Conservation (phyloP, 2,888 invertebrate species). For the Drosophila testacea region DNA sequence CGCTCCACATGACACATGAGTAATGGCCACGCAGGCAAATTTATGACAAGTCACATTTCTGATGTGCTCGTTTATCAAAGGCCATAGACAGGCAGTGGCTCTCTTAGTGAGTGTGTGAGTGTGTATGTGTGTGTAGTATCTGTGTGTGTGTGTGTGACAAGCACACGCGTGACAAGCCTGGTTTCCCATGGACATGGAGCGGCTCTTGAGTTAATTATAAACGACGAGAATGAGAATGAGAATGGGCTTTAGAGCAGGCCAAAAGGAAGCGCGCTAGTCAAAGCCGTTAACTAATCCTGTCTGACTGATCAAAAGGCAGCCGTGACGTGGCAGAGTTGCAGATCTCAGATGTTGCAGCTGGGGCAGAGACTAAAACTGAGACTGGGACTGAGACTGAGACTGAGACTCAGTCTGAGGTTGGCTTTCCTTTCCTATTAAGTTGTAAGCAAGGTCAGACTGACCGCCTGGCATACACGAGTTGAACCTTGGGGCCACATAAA, state of each 20-base stretch:
- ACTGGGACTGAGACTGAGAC: neutral
- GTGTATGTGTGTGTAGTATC: slow-evolving; percentile 15
- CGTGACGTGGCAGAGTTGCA: slow-evolving; percentile 22
- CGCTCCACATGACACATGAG: slow-evolving; percentile 79
- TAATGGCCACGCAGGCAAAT: slow-evolving; percentile 84
- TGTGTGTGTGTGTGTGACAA: slow-evolving; percentile 42
- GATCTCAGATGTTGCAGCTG: slow-evolving; percentile 5
- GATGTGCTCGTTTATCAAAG: slow-evolving; percentile 81
- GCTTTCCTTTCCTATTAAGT: slow-evolving; percentile 50
- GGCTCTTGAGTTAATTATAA: slow-evolving; percentile 82
- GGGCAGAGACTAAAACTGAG: neutral
- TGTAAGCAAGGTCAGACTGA: slow-evolving; percentile 65
- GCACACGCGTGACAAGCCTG: slow-evolving; percentile 73
- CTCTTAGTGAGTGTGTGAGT: neutral
- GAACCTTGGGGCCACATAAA: slow-evolving; percentile 61
- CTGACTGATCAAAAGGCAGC: slow-evolving; percentile 75
- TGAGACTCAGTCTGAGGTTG: neutral
- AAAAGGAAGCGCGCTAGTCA: slow-evolving; percentile 66
- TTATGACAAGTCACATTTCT: slow-evolving; percentile 84
- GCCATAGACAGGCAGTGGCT: slow-evolving; percentile 71
- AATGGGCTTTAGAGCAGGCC: slow-evolving; percentile 8
- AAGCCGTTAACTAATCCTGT: slow-evolving; percentile 68
- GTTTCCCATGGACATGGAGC: slow-evolving; percentile 60
- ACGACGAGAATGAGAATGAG: slow-evolving; percentile 61
- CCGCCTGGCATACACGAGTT: slow-evolving; percentile 64